Percentiles rank a stretch among this genome's conserved stretches.
Conservation (phyloP, 2,888 invertebrate genomes). For the Epirrhoe alternata region DNA sequence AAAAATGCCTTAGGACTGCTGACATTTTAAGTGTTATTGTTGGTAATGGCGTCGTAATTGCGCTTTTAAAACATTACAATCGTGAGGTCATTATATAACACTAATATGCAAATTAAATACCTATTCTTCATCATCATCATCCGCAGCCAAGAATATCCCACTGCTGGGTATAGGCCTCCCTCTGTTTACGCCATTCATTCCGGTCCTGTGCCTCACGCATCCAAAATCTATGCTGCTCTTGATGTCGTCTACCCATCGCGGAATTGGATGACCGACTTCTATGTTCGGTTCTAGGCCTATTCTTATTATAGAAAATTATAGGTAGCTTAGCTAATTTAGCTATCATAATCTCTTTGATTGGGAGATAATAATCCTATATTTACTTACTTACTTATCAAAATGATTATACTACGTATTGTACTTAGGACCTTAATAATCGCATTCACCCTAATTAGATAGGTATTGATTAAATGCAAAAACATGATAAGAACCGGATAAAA, state of each 20-base stretch:
- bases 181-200: too few species aligned
- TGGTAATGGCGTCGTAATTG: not conserved
- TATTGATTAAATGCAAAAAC: not conserved
- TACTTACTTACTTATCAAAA: not conserved
- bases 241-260: too few species aligned
- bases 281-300: too few species aligned
- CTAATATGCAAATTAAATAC: not conserved
- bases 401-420: not conserved
- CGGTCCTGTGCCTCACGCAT: too few species aligned
- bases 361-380: not conserved
- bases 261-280: too few species aligned
- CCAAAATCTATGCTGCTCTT: too few species aligned
- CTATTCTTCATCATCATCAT: not conserved
- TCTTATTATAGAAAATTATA: too few species aligned
- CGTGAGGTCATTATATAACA: not conserved
- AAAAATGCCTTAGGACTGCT: not conserved
- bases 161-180: too few species aligned
- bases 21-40: not conserved
- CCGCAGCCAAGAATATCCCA: too few species aligned
- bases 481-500: constrained; percentile 1
- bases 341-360: not conserved
- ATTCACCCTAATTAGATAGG: not conserved
- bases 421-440: not conserved
- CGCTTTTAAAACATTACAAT: not conserved
- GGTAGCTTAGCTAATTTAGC: too few species aligned